These are phyloP conservation scores for Anthophora plumipes DNA, from an alignment of 2,888 invertebrate species.

Conservation along the genomic window DNA sequence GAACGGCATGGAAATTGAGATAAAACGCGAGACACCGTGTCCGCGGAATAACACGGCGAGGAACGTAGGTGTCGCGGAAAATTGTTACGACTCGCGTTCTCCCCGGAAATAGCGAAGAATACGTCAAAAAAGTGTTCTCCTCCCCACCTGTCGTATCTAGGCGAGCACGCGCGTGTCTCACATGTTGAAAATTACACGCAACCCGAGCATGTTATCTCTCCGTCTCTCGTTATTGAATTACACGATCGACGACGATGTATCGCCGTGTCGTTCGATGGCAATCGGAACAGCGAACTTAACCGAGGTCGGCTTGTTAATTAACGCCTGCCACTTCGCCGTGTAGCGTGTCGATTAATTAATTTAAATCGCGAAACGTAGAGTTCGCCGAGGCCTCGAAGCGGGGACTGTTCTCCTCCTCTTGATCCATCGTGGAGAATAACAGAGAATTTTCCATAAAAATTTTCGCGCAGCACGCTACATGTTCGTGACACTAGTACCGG, in stretches of 20 bases:
- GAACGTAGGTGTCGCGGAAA: conserved; percentile 27
- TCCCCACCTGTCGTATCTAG: not conserved
- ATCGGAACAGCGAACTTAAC: conserved; percentile 18
- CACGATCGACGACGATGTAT: not conserved
- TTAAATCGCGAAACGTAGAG: conserved; percentile 20
- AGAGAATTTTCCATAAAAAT: not conserved
- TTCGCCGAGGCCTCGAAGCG: not conserved
- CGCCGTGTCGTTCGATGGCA: conserved; percentile 8
- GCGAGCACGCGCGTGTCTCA: not conserved
- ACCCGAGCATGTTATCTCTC: not conserved
- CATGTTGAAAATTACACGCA: conserved; percentile 24
- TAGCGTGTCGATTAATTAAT: conserved; percentile 35
- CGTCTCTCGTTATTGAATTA: conserved; percentile 42
- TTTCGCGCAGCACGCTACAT: not conserved
- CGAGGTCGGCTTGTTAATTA: conserved; percentile 41
- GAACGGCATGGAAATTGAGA: conserved; percentile 42
- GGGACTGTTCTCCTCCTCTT: not conserved
- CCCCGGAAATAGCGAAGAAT: conserved; percentile 18
- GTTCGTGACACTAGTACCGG: not conserved
- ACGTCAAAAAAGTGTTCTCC: conserved; percentile 39
- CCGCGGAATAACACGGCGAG: conserved; percentile 36
- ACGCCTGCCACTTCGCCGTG: conserved; percentile 1
- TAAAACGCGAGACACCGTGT: conserved; percentile 39
- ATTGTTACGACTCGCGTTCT: conserved; percentile 18
- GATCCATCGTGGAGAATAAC: not conserved